A percentile compares a stretch with the other conserved stretches of the same genome.
Evolutionary conservation across 2,888 invertebrate genomes (phyloP).

Genomic region (Bunonema sp.): DNA sequence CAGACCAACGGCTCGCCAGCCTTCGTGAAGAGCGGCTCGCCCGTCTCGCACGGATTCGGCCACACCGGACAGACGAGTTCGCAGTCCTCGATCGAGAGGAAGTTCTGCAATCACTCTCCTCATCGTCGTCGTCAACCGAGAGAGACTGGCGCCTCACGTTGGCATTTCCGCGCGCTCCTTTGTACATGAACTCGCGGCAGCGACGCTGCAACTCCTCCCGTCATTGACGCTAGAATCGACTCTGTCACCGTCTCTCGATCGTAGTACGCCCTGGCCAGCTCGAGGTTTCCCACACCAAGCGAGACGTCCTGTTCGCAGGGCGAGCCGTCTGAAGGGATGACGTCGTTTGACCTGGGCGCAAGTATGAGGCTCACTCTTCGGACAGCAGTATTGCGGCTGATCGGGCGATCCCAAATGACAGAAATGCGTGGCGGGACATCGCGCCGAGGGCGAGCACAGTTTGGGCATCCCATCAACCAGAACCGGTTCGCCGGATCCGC

Average conservation of each 20-base stretch:
- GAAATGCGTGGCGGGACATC: constrained; percentile 41
- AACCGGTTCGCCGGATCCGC: constrained; percentile 5
- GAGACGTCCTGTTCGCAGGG: constrained; percentile 28
- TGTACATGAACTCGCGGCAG: constrained; percentile 22
- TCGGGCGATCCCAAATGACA: constrained; percentile 35
- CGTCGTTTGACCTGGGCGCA: neutral
- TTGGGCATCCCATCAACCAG: neutral
- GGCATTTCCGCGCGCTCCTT: constrained; percentile 23
- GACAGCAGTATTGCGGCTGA: constrained; percentile 36
- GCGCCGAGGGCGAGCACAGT: constrained; percentile 14
- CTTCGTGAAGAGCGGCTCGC: constrained; percentile 30
- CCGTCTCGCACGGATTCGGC: constrained; percentile 36
- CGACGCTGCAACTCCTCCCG: too few species aligned
- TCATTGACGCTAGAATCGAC: too few species aligned
- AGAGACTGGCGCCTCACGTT: too few species aligned
- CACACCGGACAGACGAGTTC: constrained; percentile 33
- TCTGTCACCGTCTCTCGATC: constrained; percentile 26
- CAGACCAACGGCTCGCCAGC: constrained; percentile 35
- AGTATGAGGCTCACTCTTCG: constrained; percentile 23
- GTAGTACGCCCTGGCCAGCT: constrained; percentile 28
- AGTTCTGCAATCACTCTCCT: too few species aligned
- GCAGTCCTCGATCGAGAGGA: constrained; percentile 31
- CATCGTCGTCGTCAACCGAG: too few species aligned
- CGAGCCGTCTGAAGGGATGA: constrained; percentile 24
- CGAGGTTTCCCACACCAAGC: constrained; percentile 22